Evolutionary conservation across 2,113 vertebrate species (phyloP), one percentile per base, ranked within the genome.

Genomic region (Dinomys branickii): DNA sequence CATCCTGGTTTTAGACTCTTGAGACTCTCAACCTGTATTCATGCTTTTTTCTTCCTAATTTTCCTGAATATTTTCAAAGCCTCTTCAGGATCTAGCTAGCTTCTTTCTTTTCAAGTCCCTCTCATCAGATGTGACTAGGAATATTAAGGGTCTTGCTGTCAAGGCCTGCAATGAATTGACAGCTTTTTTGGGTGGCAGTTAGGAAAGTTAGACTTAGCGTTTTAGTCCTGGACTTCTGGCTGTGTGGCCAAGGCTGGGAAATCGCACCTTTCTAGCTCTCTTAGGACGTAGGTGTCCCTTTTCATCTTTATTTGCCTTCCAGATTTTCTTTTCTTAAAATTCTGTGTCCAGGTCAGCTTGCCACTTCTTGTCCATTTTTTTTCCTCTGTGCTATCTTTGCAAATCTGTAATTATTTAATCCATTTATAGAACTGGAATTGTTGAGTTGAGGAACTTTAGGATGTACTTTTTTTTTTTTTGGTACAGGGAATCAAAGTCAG

Each of bases 31-130:
- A 56, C 56, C 65, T 92, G 1, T 59, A 75, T 56, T 82, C 50
- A 24, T 94, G 78, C 38, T 90, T 94, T 87, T 77, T 81, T 54
- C 35, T 85, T 67, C 44, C 6, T 87, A 52, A 44, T 88, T 47
- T 96, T 93, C 11, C 63, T 88, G 30, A 83, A 33, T 96, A 71
- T 88, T 93, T 77, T 73, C 30, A 93, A 54, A 73, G 35, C n/a
- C 41, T 85, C 24, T 94, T 91, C 28, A 16, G 10, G 78, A 86
- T 61, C 67, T 78, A 33, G 59, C 30, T 65, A 85, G 28, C 69
- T 94, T 82, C 61, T 75, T 96, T 67, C 35, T 56, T 75, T 75
- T 80, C 35, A 88, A 44, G 9, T 63, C 50, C 67, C 24, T 93
- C 19, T 75, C 24, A 81, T 58, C 35, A 85, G 38, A 65, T 52